These are phyloP conservation scores for Acleris cristana DNA, from an alignment of 2,888 invertebrate species.

Conservation along the genomic window DNA sequence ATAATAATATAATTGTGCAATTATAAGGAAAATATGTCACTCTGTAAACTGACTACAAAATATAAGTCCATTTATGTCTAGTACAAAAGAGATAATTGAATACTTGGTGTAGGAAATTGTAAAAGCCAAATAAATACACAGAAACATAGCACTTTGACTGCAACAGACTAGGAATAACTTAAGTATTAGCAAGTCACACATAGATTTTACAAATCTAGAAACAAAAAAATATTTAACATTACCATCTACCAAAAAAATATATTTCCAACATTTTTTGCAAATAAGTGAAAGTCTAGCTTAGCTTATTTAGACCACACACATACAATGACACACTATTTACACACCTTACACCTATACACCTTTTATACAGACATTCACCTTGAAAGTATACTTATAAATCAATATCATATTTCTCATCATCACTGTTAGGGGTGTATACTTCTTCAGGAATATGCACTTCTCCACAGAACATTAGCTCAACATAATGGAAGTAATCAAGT, in stretches of 20 bases:
- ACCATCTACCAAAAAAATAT: no score
- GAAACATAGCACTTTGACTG: conserved; percentile 2
- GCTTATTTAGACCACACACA: neutral
- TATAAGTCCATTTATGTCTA: conserved; percentile 12
- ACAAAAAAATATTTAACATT: conserved; percentile 14
- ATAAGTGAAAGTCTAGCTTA: conserved; percentile 6
- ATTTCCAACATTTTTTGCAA: neutral
- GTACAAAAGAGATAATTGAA: neutral
- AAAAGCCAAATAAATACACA: conserved; percentile 16
- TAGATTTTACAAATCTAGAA: neutral
- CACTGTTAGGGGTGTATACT: conserved; percentile 76
- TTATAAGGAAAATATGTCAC: conserved; percentile 43
- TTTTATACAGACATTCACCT: conserved; percentile 12
- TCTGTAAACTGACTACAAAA: conserved; percentile 43
- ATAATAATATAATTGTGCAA: conserved; percentile 25
- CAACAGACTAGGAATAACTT: conserved; percentile 27
- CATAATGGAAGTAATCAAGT: conserved; percentile 85
- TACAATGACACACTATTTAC: conserved; percentile 22
- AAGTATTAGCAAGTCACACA: conserved; percentile 12
- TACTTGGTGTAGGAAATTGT: conserved; percentile 9
- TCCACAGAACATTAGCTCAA: conserved; percentile 84
- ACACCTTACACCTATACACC: conserved; percentile 18
- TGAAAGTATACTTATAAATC: conserved; percentile 58
- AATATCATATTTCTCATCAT: conserved; percentile 82
- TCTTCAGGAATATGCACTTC: conserved; percentile 78